Evolutionary conservation across 2,113 vertebrate genomes (phyloP), one percentile per base, ranked within the genome.

Genomic region (Pterocles orientalis): DNA sequence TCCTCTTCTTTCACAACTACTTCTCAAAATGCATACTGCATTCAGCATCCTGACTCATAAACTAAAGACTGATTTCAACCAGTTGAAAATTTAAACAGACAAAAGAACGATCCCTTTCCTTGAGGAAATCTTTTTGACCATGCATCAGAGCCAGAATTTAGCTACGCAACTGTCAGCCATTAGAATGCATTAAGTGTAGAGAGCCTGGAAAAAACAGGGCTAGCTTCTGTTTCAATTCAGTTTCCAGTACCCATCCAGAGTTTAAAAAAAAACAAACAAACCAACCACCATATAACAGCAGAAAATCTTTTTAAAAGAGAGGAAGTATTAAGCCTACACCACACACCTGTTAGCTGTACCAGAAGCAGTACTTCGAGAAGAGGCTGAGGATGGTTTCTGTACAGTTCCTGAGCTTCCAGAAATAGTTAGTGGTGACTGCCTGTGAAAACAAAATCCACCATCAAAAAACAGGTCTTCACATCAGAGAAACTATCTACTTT

Each of bases 341-440:
- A 92, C 71, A 9, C 85, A 97, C 95, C 96, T 97, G 94, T 89
- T 96, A 21, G 93, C 60, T 92, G 96, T 86, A 57, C 92, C 95
- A 95, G 97, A 94, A 68, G 96, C 93, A 85, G 95, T 91, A 71
- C 91, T 96, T 73, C 92, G 86, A 92, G 95, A 97, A 82, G 95
- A 96, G 91, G 88, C 91, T 70, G 97, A 95, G 65, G 97, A 91
- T 90, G 96, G 95, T 93, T 97, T 97, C 93, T 97, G 97, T 87
- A 88, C 85, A 93, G 88, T 95, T 97, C 95, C 96, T 94, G 95
- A 97, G 92, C 93, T 97, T 90, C 97, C 97, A 84, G 97, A 98
- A 94, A 95, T 94, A 92, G 93, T 97, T 96, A 97, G 95, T 39
- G 96, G 97, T 4, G 97, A 97, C 83, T 97, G 97, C 43, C 97